A percentile compares a stretch with the other conserved stretches of the same genome.
These are phyloP conservation scores for Drosophila kambysellisi DNA, from an alignment of 2,888 invertebrate genomes.

Conservation along the genomic window DNA sequence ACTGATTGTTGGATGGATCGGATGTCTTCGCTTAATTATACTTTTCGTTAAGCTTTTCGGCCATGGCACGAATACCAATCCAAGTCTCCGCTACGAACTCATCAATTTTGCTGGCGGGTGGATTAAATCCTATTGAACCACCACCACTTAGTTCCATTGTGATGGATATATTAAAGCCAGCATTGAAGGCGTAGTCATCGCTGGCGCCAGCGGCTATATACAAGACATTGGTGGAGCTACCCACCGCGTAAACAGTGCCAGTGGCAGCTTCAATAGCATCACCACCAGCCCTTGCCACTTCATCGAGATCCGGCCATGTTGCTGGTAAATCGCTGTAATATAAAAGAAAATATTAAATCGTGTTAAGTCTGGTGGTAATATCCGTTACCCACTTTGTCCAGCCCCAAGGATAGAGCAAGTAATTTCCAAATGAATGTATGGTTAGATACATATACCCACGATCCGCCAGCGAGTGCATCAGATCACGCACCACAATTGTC, in stretches of 20 bases:
- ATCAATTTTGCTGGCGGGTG: slow-evolving; percentile 86
- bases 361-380: neutral
- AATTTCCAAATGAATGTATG: slow-evolving; percentile 91
- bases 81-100: slow-evolving; percentile 88
- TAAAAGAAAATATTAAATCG: neutral
- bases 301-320: slow-evolving; percentile 84
- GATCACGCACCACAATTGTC: slow-evolving; percentile 87
- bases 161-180: slow-evolving; percentile 87
- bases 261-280: slow-evolving; percentile 82
- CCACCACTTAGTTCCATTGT: slow-evolving; percentile 88
- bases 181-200: slow-evolving; percentile 88
- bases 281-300: slow-evolving; percentile 82
- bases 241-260: slow-evolving; percentile 83
- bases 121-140: slow-evolving; percentile 87
- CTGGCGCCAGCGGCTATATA: slow-evolving; percentile 87
- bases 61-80: slow-evolving; percentile 84
- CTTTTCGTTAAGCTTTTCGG: slow-evolving; percentile 73
- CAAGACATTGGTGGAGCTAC: slow-evolving; percentile 85
- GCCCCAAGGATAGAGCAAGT: slow-evolving; percentile 90
- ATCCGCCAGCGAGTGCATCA: slow-evolving; percentile 86
- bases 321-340: slow-evolving; percentile 83
- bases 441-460: slow-evolving; percentile 88
- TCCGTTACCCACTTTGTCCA: slow-evolving; percentile 85
- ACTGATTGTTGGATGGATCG: neutral
- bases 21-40: slow-evolving; percentile 37